Evolutionary conservation across 2,113 vertebrate species (phyloP).

Genomic region (Cyprinodon tularosa): DNA sequence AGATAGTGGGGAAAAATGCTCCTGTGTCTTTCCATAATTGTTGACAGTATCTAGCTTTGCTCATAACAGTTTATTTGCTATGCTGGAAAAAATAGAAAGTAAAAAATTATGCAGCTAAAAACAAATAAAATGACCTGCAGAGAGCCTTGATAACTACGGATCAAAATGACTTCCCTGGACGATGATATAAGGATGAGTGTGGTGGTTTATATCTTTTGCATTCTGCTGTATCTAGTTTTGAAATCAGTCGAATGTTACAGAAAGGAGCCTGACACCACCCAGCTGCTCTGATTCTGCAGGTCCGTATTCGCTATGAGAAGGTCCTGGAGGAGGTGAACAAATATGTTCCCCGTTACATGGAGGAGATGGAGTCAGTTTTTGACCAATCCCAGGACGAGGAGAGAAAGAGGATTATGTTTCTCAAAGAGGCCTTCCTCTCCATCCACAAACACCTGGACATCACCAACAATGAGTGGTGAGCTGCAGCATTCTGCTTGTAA

Average conservation of each 20-base stretch:
- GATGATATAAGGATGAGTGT: neutral
- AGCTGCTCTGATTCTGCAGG: slow-evolving; percentile 51
- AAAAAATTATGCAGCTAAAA: neutral
- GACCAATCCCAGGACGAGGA: slow-evolving; percentile 86
- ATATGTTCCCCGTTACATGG: slow-evolving; percentile 87
- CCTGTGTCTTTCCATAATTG: no score
- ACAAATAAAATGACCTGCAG: neutral
- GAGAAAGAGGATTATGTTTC: slow-evolving; percentile 83
- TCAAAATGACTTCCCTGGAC: neutral
- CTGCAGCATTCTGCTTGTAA: no score
- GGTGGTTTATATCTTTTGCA: neutral
- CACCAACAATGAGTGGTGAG: slow-evolving; percentile 82
- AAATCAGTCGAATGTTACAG: no score
- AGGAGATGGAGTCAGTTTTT: slow-evolving; percentile 87
- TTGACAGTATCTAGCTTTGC: no score
- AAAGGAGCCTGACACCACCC: no score
- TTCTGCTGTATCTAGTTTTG: neutral
- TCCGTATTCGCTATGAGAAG: slow-evolving; percentile 83
- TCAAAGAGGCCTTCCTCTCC: slow-evolving; percentile 83
- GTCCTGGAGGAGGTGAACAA: slow-evolving; percentile 84
- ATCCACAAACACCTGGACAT: slow-evolving; percentile 85
- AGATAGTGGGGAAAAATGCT: no score
- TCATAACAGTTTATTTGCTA: no score
- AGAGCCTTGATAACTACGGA: no score
- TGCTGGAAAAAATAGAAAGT: no score